Evolutionary conservation across 2,113 vertebrate species (phyloP).

Genomic region (Aspiorhynchus laticeps): DNA sequence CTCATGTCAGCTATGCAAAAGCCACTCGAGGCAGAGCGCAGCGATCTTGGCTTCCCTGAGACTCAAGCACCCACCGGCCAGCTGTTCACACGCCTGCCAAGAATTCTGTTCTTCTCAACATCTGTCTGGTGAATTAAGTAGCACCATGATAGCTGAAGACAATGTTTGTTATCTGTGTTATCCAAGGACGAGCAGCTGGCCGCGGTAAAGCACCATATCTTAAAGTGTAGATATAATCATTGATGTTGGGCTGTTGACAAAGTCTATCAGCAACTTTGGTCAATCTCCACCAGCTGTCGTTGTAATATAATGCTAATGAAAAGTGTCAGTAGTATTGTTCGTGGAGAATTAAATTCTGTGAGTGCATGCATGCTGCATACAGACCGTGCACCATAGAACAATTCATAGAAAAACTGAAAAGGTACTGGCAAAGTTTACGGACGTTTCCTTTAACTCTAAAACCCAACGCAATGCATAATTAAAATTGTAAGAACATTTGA

Average conservation of each 20-base stretch:
- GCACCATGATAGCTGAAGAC: slow-evolving; percentile 27
- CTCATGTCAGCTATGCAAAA: not conserved
- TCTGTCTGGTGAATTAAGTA: slow-evolving; percentile 34
- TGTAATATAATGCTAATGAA: not conserved
- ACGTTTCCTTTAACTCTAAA: not conserved
- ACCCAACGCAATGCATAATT: not conserved
- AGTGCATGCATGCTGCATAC: not conserved
- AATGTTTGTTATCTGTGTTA: slow-evolving; percentile 24
- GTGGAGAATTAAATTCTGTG: not conserved
- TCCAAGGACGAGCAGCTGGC: slow-evolving; percentile 19
- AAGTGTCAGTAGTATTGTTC: slow-evolving; percentile 3
- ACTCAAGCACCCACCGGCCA: slow-evolving; percentile 6
- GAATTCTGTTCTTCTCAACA: slow-evolving; percentile 18
- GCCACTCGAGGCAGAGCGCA: not conserved
- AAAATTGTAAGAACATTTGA: not conserved
- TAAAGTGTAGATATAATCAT: not conserved
- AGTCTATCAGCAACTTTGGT: not conserved
- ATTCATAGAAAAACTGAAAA: not conserved
- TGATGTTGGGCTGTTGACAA: slow-evolving; percentile 2
- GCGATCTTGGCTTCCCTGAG: not conserved
- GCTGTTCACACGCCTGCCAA: slow-evolving; percentile 23
- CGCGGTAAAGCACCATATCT: not conserved
- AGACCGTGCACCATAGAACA: not conserved
- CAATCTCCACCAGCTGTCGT: not conserved
- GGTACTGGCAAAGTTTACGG: not conserved